Conservation (phyloP, 2,113 vertebrate species). For the Hydrolagus affinis region DNA sequence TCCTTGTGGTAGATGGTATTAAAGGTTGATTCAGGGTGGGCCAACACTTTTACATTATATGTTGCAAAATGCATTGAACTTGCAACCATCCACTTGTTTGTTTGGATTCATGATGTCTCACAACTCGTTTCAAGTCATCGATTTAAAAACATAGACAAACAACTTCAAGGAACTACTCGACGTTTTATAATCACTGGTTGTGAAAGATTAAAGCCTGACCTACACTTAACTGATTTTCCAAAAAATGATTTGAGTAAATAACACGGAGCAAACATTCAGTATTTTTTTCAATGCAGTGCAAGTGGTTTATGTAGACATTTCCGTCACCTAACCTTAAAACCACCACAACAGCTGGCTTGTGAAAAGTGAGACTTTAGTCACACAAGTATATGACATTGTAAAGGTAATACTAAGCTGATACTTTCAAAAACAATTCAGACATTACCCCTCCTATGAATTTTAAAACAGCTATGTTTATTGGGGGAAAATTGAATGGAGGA, state of each 20-base stretch:
- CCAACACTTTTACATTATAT: too few relatives aligned
- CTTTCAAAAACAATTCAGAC: not conserved
- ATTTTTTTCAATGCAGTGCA: not conserved
- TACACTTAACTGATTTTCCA: not conserved
- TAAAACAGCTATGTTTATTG: not conserved
- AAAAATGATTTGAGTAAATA: not conserved
- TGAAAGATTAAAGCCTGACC: not conserved
- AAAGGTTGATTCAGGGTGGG: too few relatives aligned
- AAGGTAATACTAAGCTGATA: not conserved
- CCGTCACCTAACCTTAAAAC: not conserved
- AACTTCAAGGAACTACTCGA: not conserved
- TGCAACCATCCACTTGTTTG: not conserved
- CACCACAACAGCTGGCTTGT: not conserved
- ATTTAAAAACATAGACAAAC: not conserved
- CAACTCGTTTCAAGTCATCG: not conserved
- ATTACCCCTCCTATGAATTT: not conserved
- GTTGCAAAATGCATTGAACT: not conserved
- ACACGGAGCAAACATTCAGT: not conserved
- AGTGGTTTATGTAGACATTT: constrained; percentile 7
- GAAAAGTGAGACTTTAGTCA: constrained; percentile 30
- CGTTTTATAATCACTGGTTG: not conserved
- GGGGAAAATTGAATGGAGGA: not conserved
- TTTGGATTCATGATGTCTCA: too few relatives aligned
- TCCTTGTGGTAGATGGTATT: too few relatives aligned
- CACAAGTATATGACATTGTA: not conserved